Percentiles rank a stretch among this genome's conserved stretches.
These are phyloP conservation scores for Siniperca obscura DNA, from an alignment of 2,797 vertebrate genomes.

Conservation along the genomic window DNA sequence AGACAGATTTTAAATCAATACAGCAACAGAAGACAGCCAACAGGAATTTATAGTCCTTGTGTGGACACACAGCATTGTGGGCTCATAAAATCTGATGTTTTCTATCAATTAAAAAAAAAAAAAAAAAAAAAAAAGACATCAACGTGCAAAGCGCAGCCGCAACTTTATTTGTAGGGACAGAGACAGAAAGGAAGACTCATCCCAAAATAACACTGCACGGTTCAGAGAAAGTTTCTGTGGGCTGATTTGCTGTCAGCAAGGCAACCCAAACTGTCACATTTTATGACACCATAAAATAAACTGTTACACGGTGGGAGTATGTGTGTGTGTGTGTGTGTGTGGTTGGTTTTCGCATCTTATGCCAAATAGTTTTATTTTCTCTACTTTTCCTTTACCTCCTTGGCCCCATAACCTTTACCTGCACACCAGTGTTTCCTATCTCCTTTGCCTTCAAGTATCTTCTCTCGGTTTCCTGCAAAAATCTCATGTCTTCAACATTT, in stretches of 20 bases:
- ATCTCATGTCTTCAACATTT: slow-evolving; percentile 18
- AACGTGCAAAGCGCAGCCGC: slow-evolving; percentile 48
- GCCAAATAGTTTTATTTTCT: slow-evolving; percentile 27
- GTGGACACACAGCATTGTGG: slow-evolving; percentile 35
- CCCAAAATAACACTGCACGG: slow-evolving; percentile 45
- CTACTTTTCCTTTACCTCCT: slow-evolving; percentile 5
- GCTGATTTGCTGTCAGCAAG: slow-evolving; percentile 26
- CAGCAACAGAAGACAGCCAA: slow-evolving; percentile 47
- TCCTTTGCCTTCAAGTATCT: background rate
- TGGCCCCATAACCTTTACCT: slow-evolving; percentile 36
- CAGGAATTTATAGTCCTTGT: slow-evolving; percentile 56
- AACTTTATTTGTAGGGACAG: slow-evolving; percentile 52
- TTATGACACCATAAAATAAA: slow-evolving; percentile 54
- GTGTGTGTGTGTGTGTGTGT: background rate
- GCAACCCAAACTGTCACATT: slow-evolving; percentile 48
- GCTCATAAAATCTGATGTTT: slow-evolving; percentile 68
- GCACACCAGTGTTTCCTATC: background rate
- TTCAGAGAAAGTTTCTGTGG: slow-evolving; percentile 34
- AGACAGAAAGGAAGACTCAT: slow-evolving; percentile 20
- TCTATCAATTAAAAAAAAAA: slow-evolving; percentile 69
- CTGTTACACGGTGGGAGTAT: background rate
- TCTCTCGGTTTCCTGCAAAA: background rate
- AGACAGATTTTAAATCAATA: slow-evolving; percentile 58
- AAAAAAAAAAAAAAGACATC: slow-evolving; percentile 19
- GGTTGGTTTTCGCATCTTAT: background rate